phyloP scores from a whole-genome alignment of 2,113 vertebrate species.

The Beaufortia kweichowensis region DNA sequence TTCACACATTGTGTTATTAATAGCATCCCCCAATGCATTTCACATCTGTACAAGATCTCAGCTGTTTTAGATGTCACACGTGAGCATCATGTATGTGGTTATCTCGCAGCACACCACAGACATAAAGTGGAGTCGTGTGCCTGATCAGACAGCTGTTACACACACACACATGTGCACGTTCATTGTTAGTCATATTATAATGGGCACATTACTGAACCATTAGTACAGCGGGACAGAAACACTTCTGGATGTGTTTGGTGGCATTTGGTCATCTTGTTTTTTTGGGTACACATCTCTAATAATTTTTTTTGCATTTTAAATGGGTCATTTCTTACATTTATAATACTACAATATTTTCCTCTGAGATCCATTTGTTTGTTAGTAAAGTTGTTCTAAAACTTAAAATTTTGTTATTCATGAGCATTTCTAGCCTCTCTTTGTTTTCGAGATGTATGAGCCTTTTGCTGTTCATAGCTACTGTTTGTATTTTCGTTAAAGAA shows the following conservation, averaged over 20 bases:
- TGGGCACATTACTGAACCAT: conserved; percentile 10
- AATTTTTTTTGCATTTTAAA: neutral
- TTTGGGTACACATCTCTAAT: neutral
- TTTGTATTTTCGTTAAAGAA: too few relatives aligned
- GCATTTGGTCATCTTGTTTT: conserved; percentile 8
- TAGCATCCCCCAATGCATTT: conserved; percentile 31
- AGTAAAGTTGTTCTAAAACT: neutral
- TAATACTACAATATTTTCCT: neutral
- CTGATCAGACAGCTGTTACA: conserved; percentile 71
- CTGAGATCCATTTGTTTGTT: neutral
- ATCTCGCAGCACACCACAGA: conserved; percentile 39
- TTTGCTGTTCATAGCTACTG: too few relatives aligned
- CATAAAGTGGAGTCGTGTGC: conserved; percentile 66
- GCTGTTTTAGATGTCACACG: conserved; percentile 33
- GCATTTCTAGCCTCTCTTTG: neutral
- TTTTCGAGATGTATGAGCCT: too few relatives aligned
- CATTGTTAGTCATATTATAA: conserved; percentile 26
- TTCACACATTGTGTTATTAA: conserved; percentile 41
- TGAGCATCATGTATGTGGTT: conserved; percentile 32
- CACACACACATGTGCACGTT: conserved; percentile 31
- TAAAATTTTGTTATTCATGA: neutral
- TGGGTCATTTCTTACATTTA: neutral
- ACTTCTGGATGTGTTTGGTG: neutral
- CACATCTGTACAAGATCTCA: conserved; percentile 45
- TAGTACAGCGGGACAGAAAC: neutral